These are phyloP conservation scores for Danio jaintianensis DNA, from an alignment of 2,797 vertebrate species.

Conservation along the genomic window DNA sequence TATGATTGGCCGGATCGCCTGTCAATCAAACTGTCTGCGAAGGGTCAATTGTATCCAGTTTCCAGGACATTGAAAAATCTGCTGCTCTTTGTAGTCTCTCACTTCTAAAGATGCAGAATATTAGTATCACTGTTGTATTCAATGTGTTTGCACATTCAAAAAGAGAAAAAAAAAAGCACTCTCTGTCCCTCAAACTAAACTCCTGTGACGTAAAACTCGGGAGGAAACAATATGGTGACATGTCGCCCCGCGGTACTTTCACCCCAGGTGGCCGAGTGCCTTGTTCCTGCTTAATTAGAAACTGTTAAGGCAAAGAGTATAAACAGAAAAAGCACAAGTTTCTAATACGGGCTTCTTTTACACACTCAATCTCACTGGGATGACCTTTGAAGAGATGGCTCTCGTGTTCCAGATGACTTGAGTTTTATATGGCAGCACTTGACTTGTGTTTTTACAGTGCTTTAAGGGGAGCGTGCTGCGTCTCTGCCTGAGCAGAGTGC, in stretches of 20 bases:
- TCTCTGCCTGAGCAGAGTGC: not conserved
- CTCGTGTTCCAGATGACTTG: slow-evolving; percentile 27
- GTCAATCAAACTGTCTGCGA: no score
- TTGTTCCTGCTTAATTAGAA: slow-evolving; percentile 69
- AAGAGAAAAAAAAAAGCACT: not conserved
- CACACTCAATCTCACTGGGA: slow-evolving; percentile 53
- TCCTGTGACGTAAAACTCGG: slow-evolving; percentile 28
- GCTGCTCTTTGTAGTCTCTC: slow-evolving; percentile 26
- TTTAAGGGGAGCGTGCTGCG: not conserved
- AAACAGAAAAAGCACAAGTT: slow-evolving; percentile 32
- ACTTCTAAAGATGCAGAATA: slow-evolving; percentile 12
- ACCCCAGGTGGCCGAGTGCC: slow-evolving; percentile 61
- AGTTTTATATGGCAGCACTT: slow-evolving; percentile 34
- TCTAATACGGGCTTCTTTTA: slow-evolving; percentile 64
- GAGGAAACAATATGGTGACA: slow-evolving; percentile 42
- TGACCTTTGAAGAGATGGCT: slow-evolving; percentile 69
- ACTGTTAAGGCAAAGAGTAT: slow-evolving; percentile 51
- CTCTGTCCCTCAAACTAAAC: slow-evolving; percentile 14
- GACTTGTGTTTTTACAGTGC: slow-evolving; percentile 11
- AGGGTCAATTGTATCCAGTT: not conserved
- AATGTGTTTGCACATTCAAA: slow-evolving; percentile 15
- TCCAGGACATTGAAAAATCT: not conserved
- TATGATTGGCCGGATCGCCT: no score
- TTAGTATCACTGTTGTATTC: slow-evolving; percentile 3
- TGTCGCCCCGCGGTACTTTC: slow-evolving; percentile 37